Evolutionary conservation across 2,797 vertebrate genomes (phyloP).

Genomic region (Delichon dasypus): DNA sequence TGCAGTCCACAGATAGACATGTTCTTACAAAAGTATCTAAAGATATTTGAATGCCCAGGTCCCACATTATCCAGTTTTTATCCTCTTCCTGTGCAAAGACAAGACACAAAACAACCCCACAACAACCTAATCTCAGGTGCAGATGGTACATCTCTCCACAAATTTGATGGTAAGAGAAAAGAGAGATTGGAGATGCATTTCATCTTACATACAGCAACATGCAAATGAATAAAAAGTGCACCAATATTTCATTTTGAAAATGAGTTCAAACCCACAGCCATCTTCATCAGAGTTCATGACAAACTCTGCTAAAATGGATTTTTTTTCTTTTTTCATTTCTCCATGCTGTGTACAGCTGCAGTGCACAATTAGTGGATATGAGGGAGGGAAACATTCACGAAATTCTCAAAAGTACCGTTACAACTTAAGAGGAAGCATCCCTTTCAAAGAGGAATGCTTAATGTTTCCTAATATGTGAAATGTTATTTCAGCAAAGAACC

Average conservation of each 20-base stretch:
- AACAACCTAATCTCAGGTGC: not conserved
- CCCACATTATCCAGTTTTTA: not conserved
- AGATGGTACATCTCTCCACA: not conserved
- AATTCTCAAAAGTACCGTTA: not conserved
- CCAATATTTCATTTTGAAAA: not conserved
- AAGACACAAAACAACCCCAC: not conserved
- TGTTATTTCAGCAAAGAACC: not conserved
- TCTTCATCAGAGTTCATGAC: not conserved
- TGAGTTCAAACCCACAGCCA: not conserved
- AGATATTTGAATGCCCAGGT: not conserved
- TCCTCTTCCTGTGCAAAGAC: not conserved
- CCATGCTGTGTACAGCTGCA: not conserved
- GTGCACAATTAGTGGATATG: not conserved
- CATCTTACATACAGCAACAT: not conserved
- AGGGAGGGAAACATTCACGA: accelerated
- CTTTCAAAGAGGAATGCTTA: not conserved
- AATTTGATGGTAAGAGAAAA: not conserved
- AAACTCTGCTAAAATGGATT: not conserved
- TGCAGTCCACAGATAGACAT: not conserved
- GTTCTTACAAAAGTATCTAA: not conserved
- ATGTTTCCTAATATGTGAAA: not conserved
- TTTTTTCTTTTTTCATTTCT: not conserved
- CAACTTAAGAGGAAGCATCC: not conserved
- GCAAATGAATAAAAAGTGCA: not conserved
- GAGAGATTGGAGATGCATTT: not conserved